Evolutionary conservation across 2,113 vertebrate species (phyloP).

Genomic region (Solenodon paradoxus): DNA sequence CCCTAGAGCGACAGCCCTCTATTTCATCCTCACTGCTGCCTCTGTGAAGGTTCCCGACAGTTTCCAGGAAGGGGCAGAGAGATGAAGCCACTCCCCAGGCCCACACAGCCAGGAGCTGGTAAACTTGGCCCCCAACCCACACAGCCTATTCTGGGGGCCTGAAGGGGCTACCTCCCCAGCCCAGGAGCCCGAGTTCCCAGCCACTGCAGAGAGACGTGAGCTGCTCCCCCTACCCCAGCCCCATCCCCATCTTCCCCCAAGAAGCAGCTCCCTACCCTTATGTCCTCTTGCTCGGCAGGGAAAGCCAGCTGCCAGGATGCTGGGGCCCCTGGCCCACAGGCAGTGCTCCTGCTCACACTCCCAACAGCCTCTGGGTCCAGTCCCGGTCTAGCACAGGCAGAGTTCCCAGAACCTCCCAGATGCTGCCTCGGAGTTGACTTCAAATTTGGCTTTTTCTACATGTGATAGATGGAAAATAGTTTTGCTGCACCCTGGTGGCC

Average conservation of each 20-base stretch:
- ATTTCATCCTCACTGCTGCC: neutral
- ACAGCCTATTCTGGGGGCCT: fast-evolving
- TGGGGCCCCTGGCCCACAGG: neutral
- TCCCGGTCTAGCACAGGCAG: neutral
- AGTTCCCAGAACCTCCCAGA: neutral
- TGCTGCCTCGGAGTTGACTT: neutral
- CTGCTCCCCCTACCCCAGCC: fast-evolving
- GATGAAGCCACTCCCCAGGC: no score
- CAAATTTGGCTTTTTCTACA: neutral
- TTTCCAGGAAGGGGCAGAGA: neutral
- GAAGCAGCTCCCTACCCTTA: neutral
- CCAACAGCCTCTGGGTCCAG: neutral
- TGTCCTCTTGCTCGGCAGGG: no score
- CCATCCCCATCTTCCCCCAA: neutral
- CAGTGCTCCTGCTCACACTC: neutral
- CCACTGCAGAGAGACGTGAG: fast-evolving
- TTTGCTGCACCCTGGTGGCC: no score
- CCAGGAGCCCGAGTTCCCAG: neutral
- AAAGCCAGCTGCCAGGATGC: neutral
- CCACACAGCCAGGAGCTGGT: neutral
- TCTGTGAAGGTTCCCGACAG: neutral
- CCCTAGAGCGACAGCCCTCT: neutral
- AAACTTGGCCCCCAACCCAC: neutral
- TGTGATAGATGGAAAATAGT: neutral
- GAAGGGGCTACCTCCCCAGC: neutral